Percentiles rank a stretch among this genome's conserved stretches.
Conservation (phyloP, 2,888 invertebrate species). For the Brachyptera putata region DNA sequence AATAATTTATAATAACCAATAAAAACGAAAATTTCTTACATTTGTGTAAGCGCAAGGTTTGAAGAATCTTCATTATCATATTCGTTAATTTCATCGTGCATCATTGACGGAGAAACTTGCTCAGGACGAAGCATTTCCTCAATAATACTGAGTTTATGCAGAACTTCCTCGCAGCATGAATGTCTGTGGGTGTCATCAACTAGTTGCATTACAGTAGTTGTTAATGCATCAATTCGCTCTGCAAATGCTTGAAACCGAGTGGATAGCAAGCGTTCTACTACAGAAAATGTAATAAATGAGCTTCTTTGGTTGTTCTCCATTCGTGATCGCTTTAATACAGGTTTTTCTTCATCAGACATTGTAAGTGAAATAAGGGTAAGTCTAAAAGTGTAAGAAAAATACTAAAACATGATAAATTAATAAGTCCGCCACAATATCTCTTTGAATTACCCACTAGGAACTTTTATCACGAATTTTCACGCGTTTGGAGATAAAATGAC, state of each 20-base stretch:
- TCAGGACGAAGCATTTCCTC: conserved; percentile 20
- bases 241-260: background rate
- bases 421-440: no score
- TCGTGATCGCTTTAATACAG: background rate
- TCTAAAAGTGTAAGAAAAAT: no score
- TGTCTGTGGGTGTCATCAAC: conserved; percentile 27
- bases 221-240: conserved; percentile 29
- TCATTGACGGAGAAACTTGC: background rate
- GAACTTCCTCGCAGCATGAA: conserved; percentile 33
- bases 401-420: no score
- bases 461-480: no score
- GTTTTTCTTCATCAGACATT: no score
- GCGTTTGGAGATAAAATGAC: no score
- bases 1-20: no score
- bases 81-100: background rate
- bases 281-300: background rate
- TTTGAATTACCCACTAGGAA: no score
- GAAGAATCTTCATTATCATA: background rate
- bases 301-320: no score
- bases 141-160: conserved; percentile 23
- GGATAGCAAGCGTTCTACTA: background rate
- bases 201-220: conserved; percentile 22
- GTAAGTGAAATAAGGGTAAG: no score
- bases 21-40: no score
- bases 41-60: background rate